These are phyloP conservation scores for Amniataba percoides DNA, from an alignment of 2,797 vertebrate genomes.

Conservation along the genomic window DNA sequence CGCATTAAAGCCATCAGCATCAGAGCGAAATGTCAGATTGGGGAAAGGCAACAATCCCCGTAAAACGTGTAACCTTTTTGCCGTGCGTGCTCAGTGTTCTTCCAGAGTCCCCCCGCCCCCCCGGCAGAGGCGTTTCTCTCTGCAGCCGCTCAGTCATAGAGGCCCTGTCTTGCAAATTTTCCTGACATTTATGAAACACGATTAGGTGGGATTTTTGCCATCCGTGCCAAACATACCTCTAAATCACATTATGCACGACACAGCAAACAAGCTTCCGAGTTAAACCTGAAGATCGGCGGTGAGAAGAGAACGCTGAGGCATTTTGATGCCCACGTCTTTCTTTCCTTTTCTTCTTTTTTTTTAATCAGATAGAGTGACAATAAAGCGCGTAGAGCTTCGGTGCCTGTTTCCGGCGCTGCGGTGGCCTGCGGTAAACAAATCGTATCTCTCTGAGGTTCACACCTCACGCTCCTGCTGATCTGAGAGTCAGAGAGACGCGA, in stretches of 20 bases:
- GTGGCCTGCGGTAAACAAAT: slow-evolving; percentile 41
- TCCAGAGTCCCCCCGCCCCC: not conserved
- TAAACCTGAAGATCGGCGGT: slow-evolving; percentile 22
- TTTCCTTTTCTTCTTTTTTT: not conserved
- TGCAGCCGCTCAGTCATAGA: slow-evolving; percentile 44
- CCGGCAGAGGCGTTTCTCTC: slow-evolving; percentile 53
- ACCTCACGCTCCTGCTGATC: slow-evolving; percentile 47
- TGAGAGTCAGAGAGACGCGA: slow-evolving; percentile 46
- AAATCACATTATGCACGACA: slow-evolving; percentile 50
- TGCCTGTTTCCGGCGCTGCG: not conserved
- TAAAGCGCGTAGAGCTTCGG: not conserved
- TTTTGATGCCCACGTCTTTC: slow-evolving; percentile 26
- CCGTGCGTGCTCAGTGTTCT: slow-evolving; percentile 36
- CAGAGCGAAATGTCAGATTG: slow-evolving; percentile 76
- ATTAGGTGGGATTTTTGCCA: slow-evolving; percentile 60
- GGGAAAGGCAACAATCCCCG: slow-evolving; percentile 59
- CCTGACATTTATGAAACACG: slow-evolving; percentile 72
- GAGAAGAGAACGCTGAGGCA: slow-evolving; percentile 7
- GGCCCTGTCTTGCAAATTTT: slow-evolving; percentile 55
- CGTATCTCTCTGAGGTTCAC: slow-evolving; percentile 24
- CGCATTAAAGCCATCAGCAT: slow-evolving; percentile 67
- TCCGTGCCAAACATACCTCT: slow-evolving; percentile 50
- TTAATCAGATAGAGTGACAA: slow-evolving; percentile 11
- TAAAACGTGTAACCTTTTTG: slow-evolving; percentile 74
- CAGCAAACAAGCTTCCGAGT: slow-evolving; percentile 36